These are phyloP conservation scores for Leptopilina drosophilae DNA, from an alignment of 2,888 invertebrate species.

Conservation along the genomic window DNA sequence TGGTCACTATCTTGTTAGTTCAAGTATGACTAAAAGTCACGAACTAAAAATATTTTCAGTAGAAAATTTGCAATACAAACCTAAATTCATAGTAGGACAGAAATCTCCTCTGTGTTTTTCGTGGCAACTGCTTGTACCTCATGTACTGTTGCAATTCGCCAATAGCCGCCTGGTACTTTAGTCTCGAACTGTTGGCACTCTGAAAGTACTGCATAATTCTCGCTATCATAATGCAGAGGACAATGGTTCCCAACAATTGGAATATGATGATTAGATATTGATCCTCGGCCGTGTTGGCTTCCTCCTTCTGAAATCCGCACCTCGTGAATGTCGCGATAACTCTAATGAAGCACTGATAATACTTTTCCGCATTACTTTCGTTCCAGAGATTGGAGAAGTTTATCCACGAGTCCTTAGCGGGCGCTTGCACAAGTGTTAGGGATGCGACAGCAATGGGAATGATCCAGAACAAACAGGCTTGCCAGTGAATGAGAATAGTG, in stretches of 20 bases:
- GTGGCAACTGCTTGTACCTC: constrained; percentile 69
- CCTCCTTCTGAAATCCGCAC: constrained; percentile 63
- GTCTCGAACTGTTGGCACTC: constrained; percentile 66
- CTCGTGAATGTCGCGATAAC: constrained; percentile 66
- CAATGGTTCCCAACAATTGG: constrained; percentile 62
- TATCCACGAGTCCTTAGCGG: constrained; percentile 67
- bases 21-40: too few species aligned
- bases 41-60: too few species aligned
- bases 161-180: constrained; percentile 68
- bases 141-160: constrained; percentile 71
- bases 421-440: constrained; percentile 51
- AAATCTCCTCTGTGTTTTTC: constrained; percentile 66
- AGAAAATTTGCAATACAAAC: constrained; percentile 45
- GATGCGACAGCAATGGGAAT: constrained; percentile 64
- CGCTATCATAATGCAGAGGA: constrained; percentile 64
- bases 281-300: constrained; percentile 64
- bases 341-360: constrained; percentile 63
- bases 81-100: constrained; percentile 71
- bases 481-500: constrained; percentile 68
- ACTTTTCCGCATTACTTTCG: constrained; percentile 47
- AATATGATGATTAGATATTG: constrained; percentile 63
- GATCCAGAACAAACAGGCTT: constrained; percentile 70
- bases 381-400: constrained; percentile 63
- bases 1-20: too few species aligned
- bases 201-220: constrained; percentile 68